These are phyloP conservation scores for Junonia oenone DNA, from an alignment of 2,888 invertebrate genomes.

Conservation along the genomic window DNA sequence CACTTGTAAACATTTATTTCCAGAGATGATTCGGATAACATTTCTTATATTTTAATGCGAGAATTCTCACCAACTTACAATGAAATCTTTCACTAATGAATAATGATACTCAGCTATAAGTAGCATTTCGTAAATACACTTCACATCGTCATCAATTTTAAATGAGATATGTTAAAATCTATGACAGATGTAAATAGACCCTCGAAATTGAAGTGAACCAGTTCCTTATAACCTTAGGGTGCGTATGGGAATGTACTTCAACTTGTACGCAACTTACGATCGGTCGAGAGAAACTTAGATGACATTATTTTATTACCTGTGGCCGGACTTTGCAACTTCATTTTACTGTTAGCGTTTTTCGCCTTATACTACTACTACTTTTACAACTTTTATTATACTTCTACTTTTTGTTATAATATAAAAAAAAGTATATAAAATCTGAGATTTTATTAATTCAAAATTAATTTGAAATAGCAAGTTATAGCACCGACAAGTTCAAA, in stretches of 20 bases:
- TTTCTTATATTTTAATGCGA: not conserved
- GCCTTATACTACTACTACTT: no score
- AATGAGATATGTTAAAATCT: slow-evolving; percentile 7
- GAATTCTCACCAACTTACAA: not conserved
- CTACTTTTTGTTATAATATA: no score
- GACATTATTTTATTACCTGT: not conserved
- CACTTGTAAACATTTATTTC: not conserved
- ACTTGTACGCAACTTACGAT: not conserved
- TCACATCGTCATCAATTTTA: not conserved
- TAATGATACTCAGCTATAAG: not conserved
- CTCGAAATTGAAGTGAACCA: slow-evolving; percentile 18
- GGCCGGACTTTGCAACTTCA: no score
- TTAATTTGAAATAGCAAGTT: no score
- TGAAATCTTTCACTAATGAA: not conserved
- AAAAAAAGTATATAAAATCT: no score
- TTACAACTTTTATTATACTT: no score
- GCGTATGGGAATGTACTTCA: slow-evolving; percentile 14
- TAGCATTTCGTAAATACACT: not conserved
- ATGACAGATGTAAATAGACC: slow-evolving; percentile 16
- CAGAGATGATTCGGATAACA: not conserved
- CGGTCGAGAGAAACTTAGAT: not conserved
- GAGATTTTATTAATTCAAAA: no score
- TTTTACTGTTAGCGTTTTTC: no score
- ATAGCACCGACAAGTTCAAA: no score
- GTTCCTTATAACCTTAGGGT: slow-evolving; percentile 18